Base-by-base conservation (phyloP, 2,888 invertebrate genomes). In the Eilema depressum region DNA sequence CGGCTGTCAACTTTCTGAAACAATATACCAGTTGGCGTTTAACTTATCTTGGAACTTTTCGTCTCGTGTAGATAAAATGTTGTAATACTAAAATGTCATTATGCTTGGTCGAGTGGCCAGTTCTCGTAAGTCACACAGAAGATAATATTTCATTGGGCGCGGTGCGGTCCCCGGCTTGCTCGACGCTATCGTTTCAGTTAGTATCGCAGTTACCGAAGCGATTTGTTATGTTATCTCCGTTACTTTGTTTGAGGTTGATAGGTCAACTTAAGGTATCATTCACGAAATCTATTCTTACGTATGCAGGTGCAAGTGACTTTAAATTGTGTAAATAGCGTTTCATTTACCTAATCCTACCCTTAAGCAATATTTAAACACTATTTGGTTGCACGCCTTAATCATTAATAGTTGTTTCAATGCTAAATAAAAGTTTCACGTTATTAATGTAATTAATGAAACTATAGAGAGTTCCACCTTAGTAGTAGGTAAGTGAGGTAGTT, bases 71-170 rank as follows among this genome's bases (percentile, higher is more conserved):
- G 94, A 95, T 95, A 95, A 93, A 92, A 90, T 91, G 93, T 93
- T 94, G 93, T 94, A 94, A 92, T 93, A 94, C 93, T 94, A 93
- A 95, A 95, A 94, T 94, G 94, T 94, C 94, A 95, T 95, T 94
- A 93, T 91, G 92, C 90, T 91, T 88, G 84, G 90, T 85, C 81
- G 85, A 87, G 86, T 90, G 89, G 87, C 88, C 88, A 87, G 89
- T 87, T 86, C 89, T 88, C 89, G 91, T 91, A 90, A 91, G 90
- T 91, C 91, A 91, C 88, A 88, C 77, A 79, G 81, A 78, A 89
- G 92, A 93, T 93, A 94, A 93, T 93, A 91, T 91, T 92, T 91
- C 91, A 90, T 83, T 87, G 91, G 89, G 87, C 83, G 86, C 87
- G 86, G 87, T 79, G 74, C 83, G 83, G 86, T 82, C 83, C 78